These are phyloP conservation scores for Oscheius onirici DNA, from an alignment of 2,888 invertebrate genomes.

Conservation along the genomic window DNA sequence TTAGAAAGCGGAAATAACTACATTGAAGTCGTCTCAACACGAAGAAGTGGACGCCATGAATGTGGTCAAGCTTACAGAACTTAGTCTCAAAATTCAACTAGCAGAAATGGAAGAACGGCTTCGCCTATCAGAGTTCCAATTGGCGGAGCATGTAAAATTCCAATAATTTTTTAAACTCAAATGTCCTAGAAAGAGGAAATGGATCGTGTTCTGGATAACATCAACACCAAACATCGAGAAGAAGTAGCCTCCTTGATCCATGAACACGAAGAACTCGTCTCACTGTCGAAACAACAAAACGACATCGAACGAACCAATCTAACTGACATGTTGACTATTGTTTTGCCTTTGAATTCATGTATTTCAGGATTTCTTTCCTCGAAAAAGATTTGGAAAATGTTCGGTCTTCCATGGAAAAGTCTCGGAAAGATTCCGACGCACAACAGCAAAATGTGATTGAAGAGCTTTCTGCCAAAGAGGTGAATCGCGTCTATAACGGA, in stretches of 20 bases:
- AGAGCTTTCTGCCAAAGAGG: conserved; percentile 9
- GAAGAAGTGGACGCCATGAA: neutral
- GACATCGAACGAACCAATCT: conserved; percentile 19
- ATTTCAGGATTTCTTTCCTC: conserved; percentile 9
- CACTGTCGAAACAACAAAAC: neutral
- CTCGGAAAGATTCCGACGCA: conserved; percentile 12
- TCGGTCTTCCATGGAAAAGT: neutral
- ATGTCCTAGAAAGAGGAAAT: conserved; percentile 13
- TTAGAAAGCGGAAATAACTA: conserved; percentile 1
- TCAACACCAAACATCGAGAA: conserved; percentile 11
- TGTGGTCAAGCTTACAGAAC: conserved; percentile 1
- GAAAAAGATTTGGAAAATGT: conserved; percentile 27
- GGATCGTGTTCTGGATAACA: neutral
- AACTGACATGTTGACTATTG: conserved; percentile 1
- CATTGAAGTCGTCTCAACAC: neutral
- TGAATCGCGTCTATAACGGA: neutral
- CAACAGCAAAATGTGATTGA: neutral
- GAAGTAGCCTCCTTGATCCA: conserved; percentile 23
- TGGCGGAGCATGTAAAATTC: neutral
- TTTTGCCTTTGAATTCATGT: neutral
- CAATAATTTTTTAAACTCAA: neutral
- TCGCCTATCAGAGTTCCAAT: neutral
- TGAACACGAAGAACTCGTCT: conserved; percentile 28
- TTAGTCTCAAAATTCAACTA: conserved; percentile 7
- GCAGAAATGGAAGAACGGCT: conserved; percentile 12